Conservation (phyloP, 2,113 vertebrate species). For the Alethe castanea region DNA sequence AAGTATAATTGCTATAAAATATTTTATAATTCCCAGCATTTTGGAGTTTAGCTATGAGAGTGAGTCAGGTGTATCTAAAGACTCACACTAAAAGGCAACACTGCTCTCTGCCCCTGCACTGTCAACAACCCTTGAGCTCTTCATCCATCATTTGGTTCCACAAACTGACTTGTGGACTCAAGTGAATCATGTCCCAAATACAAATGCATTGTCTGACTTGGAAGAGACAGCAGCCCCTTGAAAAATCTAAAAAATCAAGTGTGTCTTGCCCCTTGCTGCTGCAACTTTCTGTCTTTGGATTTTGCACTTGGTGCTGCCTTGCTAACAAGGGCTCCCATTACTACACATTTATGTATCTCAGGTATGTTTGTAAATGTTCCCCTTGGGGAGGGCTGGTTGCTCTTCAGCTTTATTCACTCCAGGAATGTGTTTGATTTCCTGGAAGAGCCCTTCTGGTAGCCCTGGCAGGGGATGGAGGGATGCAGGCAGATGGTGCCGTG, state of each 20-base stretch:
- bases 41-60: background rate
- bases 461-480: background rate
- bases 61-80: background rate
- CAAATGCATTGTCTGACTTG: fast-evolving
- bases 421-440: background rate
- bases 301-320: background rate
- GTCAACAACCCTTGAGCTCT: background rate
- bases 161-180: fast-evolving
- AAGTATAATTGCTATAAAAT: background rate
- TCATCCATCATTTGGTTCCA: background rate
- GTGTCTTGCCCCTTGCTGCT: background rate
- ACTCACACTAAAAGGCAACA: background rate
- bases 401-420: background rate
- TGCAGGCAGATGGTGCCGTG: fast-evolving
- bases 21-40: background rate
- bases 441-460: background rate
- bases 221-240: background rate
- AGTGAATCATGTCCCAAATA: background rate
- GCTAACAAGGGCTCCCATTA: fast-evolving
- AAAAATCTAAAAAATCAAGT: background rate
- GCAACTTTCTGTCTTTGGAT: background rate
- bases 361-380: background rate
- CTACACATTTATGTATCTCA: background rate
- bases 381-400: too few species aligned
- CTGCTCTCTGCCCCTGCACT: background rate